Evolutionary conservation across 2,113 vertebrate genomes (phyloP), one percentile per base, ranked within the genome.

Genomic region (Thalassoma bifasciatum): DNA sequence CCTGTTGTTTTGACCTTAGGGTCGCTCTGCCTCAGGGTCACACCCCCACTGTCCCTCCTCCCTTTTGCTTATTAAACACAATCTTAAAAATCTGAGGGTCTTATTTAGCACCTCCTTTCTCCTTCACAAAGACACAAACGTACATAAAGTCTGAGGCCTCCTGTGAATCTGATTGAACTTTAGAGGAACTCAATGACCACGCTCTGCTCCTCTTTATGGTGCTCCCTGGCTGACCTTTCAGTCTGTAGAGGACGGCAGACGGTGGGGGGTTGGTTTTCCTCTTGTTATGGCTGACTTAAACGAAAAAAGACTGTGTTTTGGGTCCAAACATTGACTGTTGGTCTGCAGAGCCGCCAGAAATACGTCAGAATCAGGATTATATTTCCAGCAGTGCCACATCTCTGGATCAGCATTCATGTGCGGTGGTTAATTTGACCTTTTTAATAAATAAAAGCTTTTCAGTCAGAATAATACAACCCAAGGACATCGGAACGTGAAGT

Each of bases 1-100:
- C 88, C 89, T 85, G 89, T 91, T 92, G 79, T 88, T 90, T 72
- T 87, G 84, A 92, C 88, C 86, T 77, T 10, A 10, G 42, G 87
- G 80, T 86, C 75, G 79, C 34, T 60, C 38, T 76, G 77, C 84
- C 75, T 87, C 75, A 62, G 78, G 84, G 88, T 89, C 78, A 77
- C 34, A 2, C 22, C 46, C 13, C 42, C 54, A 23, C 23, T n/a
- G 10, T 1, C 21, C 37, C 38, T 10, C 38, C 37, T 22, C 53
- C 34, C 22, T 46, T 63, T 61, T 73, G 69, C 64, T 84, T 77
- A 84, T 87, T 87, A 87, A 88, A 84, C 67, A 67, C 70, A 68
- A 86, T 88, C 75, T 83, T 49, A 79, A 86, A 30, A 82, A 89
- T 80, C 66, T 75, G 56, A 34, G 49, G 52, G 26, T 53, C 30